Evolutionary conservation across 2,888 invertebrate genomes (phyloP), one percentile per base, ranked within the genome.

Genomic region (Leptinotarsa tumamoca): DNA sequence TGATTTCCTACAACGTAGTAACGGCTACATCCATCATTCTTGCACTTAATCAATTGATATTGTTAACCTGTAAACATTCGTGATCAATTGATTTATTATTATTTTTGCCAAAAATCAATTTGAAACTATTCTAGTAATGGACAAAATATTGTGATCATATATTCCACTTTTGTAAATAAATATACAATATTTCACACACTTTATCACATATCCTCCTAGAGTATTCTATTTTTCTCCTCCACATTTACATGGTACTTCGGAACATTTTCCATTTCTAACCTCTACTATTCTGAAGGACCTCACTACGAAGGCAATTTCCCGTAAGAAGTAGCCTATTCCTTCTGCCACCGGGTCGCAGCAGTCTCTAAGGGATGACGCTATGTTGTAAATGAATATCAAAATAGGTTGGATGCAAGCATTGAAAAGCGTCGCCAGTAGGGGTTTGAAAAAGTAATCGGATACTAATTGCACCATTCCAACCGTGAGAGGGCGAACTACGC

Each of bases 361-460:
- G 85, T 92, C 92, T 33, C 92, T 90, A 49, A 92, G 58, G 2
- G 93, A 93, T 2, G 92, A 91, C 33, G 90, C 88, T 52, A 92
- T 87, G 84, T 93, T 93, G 80, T 91, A 92, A 14, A 91, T 81
- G 81, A 93, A 90, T 83, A 94, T 93, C 80, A 95, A 86, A 52
- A 91, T 87, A 18, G 95, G 95, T 84, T 93, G 94, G 78, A 94
- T 86, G 66, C 92, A 83, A 4, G 92, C 93, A 88, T 93, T 93
- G 83, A 92, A 93, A 43, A 91, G 71, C 58, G 92, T 91, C 7
- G 92, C 91, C 74, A 93, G 84, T 68, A 91, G 85, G 14, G 95
- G 95, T 87, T 93, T 94, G 77, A 92, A 86, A 82, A 92, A 90
- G 82, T 93, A 92, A 88, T 95, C 95, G 0, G 94, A 91, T 7